phyloP scores from a whole-genome alignment of 2,113 vertebrate genomes.

The Calyptommatus sinebrachiatus region DNA sequence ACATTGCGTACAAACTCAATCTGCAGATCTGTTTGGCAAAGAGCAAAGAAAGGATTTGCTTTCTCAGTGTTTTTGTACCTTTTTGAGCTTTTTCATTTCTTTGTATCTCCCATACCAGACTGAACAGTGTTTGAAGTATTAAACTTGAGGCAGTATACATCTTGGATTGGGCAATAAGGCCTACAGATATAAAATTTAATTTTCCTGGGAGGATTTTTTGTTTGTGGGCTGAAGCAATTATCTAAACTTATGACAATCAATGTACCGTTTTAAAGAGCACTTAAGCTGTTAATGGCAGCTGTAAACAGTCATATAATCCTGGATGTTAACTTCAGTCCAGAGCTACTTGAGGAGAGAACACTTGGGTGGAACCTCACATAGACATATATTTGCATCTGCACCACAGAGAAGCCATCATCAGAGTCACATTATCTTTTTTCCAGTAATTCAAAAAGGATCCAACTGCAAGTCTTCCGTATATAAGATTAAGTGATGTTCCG shows the following conservation, averaged over 20 bases:
- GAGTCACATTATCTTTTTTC: background rate
- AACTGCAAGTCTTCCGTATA: constrained; percentile 51
- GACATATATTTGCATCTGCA: background rate
- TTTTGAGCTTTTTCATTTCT: no score
- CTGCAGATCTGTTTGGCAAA: no score
- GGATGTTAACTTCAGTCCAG: background rate
- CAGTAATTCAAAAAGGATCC: background rate
- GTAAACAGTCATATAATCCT: background rate
- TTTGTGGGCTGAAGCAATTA: background rate
- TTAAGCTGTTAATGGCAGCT: background rate
- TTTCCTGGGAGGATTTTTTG: background rate
- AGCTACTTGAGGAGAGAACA: background rate
- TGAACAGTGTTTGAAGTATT: background rate
- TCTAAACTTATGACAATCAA: background rate
- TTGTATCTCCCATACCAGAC: no score
- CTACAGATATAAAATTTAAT: background rate
- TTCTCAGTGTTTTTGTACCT: no score
- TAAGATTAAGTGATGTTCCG: background rate
- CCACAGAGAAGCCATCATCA: background rate
- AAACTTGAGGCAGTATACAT: background rate
- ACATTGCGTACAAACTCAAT: no score
- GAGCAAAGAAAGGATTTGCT: no score
- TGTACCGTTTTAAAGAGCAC: background rate
- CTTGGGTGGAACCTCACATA: background rate
- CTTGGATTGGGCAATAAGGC: background rate